Evolutionary conservation across 2,888 invertebrate species (phyloP).

Genomic region (Ellobium chinense): DNA sequence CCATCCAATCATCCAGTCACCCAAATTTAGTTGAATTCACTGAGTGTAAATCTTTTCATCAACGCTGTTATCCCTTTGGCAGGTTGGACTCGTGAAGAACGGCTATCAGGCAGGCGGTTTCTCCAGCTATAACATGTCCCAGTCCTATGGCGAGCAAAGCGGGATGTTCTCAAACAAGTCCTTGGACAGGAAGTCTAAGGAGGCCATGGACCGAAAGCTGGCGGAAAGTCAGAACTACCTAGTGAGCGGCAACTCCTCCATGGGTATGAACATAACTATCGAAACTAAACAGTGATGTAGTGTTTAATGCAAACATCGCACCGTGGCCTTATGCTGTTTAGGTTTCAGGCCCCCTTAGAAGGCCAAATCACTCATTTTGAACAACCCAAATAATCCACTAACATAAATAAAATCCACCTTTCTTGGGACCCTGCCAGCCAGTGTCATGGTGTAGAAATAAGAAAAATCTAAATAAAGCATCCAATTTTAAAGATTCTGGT

Average conservation of each 20-base stretch:
- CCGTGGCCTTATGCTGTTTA: no score
- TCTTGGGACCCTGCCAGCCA: no score
- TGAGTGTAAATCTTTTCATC: background rate
- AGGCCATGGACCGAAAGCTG: conserved; percentile 25
- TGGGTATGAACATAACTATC: conserved; percentile 6
- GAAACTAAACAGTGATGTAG: no score
- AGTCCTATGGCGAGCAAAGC: conserved; percentile 34
- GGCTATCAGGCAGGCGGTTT: background rate
- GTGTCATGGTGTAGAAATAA: no score
- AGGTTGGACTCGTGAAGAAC: conserved; percentile 40
- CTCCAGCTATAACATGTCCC: conserved; percentile 29
- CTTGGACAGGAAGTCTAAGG: background rate
- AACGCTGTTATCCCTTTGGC: background rate
- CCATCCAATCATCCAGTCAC: background rate
- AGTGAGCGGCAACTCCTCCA: conserved; percentile 15
- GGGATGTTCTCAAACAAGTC: conserved; percentile 20
- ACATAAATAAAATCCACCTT: no score
- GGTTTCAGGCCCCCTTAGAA: no score
- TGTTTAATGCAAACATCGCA: no score
- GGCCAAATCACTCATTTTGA: no score
- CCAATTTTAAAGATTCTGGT: no score
- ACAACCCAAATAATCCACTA: no score
- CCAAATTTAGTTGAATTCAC: no score
- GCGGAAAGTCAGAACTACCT: conserved; percentile 19
- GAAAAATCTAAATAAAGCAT: no score